These are phyloP conservation scores for Luperina nickerlii DNA, from an alignment of 2,888 invertebrate genomes.

Conservation along the genomic window DNA sequence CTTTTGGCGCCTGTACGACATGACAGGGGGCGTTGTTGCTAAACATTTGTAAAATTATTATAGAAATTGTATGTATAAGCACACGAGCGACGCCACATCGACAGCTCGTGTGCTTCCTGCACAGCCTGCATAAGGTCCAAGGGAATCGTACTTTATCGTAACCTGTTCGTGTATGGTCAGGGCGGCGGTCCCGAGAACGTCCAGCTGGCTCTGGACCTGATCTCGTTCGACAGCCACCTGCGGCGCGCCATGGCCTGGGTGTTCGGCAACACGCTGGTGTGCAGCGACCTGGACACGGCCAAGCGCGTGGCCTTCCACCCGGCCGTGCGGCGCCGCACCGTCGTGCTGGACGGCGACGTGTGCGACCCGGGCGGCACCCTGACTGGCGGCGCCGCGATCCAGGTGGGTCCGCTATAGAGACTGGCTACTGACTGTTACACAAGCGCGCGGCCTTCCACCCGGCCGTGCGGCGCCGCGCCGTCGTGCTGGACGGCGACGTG, in stretches of 20 bases:
- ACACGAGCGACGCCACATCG: neutral
- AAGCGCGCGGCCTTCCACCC: conserved; percentile 83
- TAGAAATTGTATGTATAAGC: neutral
- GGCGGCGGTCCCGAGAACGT: conserved; percentile 94
- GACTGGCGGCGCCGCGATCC: conserved; percentile 94
- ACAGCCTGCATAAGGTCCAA: neutral
- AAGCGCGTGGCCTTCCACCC: conserved; percentile 95
- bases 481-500: conserved; percentile 98
- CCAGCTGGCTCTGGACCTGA: conserved; percentile 94
- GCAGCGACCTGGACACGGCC: conserved; percentile 95
- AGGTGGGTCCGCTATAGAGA: conserved; percentile 84
- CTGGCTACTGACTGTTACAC: neutral
- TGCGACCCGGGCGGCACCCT: conserved; percentile 97
- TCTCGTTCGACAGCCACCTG: conserved; percentile 92
- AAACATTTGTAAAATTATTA: neutral
- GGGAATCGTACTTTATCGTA: neutral
- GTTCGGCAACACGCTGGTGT: conserved; percentile 96
- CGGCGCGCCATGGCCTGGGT: conserved; percentile 96
- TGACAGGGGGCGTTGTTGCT: too few species aligned
- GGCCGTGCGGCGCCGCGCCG: conserved; percentile 92
- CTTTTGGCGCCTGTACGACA: neutral
- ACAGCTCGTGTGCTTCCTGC: neutral
- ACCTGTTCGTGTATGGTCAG: conserved; percentile 57
- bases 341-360: conserved; percentile 98
- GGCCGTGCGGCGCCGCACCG: conserved; percentile 92